These are phyloP conservation scores for Pygocentrus nattereri DNA, from an alignment of 2,797 vertebrate species.

Conservation along the genomic window DNA sequence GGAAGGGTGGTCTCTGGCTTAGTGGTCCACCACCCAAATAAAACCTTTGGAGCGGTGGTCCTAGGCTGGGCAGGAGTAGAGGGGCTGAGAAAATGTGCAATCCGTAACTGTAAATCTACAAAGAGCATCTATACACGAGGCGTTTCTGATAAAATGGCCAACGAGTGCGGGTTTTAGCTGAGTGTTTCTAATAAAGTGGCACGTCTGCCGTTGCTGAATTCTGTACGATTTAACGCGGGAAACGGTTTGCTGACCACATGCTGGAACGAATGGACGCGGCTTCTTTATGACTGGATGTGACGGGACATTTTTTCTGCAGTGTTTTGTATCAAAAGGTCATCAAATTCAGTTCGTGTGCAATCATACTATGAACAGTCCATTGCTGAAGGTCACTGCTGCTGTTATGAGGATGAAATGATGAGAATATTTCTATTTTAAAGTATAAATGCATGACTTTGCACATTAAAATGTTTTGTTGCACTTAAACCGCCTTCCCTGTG, in stretches of 20 bases:
- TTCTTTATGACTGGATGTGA: neutral
- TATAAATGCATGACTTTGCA: conserved; percentile 81
- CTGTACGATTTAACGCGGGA: neutral
- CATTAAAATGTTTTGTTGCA: conserved; percentile 73
- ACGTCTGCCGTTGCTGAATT: neutral
- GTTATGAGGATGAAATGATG: conserved; percentile 43
- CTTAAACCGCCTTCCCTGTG: conserved; percentile 30
- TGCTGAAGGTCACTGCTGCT: conserved; percentile 62
- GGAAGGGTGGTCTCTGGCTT: too few species aligned
- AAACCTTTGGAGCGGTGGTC: neutral
- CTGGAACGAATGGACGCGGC: neutral
- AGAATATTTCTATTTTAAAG: conserved; percentile 63
- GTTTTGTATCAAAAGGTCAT: conserved; percentile 5
- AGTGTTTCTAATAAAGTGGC: neutral
- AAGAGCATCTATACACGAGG: neutral
- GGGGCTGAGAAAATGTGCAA: too few species aligned
- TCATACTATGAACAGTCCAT: conserved; percentile 16
- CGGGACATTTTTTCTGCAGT: neutral
- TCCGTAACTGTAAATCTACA: too few species aligned
- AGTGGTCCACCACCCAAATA: too few species aligned
- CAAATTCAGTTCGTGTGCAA: conserved; percentile 10
- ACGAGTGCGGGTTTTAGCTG: neutral
- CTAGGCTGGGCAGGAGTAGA: too few species aligned
- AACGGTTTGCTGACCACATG: neutral
- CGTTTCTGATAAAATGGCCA: neutral